Conservation (phyloP, 2,797 vertebrate species). For the Poecilia wingei region DNA sequence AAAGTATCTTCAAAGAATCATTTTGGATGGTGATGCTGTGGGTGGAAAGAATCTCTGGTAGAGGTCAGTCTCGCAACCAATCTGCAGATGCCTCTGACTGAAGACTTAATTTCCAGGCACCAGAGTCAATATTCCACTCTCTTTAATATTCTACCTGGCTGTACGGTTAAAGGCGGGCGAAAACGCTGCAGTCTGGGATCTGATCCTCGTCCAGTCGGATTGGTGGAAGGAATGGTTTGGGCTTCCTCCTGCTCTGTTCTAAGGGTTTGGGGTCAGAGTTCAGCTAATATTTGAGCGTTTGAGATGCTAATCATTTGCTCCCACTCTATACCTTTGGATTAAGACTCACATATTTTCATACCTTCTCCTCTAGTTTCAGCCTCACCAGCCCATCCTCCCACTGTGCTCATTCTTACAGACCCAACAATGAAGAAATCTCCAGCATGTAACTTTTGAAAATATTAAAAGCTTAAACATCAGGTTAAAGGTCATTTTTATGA, state of each 20-base stretch:
- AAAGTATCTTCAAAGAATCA: neutral
- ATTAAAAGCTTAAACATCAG: neutral
- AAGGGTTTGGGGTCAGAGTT: neutral
- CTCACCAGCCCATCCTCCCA: neutral
- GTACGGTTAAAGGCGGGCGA: too few relatives aligned
- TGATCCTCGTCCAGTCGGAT: neutral
- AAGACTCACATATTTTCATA: neutral
- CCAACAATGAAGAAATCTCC: neutral
- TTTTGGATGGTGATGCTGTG: neutral
- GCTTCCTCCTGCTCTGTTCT: neutral
- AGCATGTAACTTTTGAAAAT: neutral
- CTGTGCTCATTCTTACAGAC: neutral
- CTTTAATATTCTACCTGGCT: too few relatives aligned
- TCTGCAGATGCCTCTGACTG: too few relatives aligned
- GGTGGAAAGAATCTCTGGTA: too few relatives aligned
- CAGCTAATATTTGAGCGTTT: neutral
- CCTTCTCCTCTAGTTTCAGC: neutral
- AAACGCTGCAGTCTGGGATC: neutral
- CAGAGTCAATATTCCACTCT: too few relatives aligned
- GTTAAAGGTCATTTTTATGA: neutral
- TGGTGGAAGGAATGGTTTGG: neutral
- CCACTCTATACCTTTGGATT: neutral
- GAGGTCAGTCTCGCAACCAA: too few relatives aligned
- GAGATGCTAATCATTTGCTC: neutral
- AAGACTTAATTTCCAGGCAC: too few relatives aligned